Evolutionary conservation across 2,113 vertebrate species (phyloP), one percentile per base, ranked within the genome.

Genomic region (Heterocephalus glaber): DNA sequence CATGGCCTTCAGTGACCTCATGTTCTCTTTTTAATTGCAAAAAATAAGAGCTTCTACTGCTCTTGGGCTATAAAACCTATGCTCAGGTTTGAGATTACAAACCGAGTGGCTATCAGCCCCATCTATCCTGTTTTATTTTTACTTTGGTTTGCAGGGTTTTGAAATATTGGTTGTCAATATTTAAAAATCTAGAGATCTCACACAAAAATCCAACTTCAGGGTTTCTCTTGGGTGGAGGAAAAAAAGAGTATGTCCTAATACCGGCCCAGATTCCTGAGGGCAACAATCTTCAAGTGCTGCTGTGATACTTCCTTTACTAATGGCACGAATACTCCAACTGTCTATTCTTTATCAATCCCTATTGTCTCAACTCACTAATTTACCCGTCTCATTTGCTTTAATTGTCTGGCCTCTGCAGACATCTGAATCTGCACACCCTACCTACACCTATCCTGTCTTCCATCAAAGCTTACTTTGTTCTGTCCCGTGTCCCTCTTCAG

Each of bases 281-380:
- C 26, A 90, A 70, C 52, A 58, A 81, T 70, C 12, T 83, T 86
- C 61, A 47, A 49, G 38, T 24, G 52, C 38, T 11, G 49, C 66
- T 82, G 83, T 91, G 92, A 80, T 93, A 88, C 44, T 93, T 65
- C 60, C 61, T 95, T 89, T 74, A 95, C 66, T 90, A 77, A 76
- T 10, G 30, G 85, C 82, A 82, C 0, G 49, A 49, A 54, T 44
- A 65, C 66, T 90, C 28, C 41, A 35, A 47, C 79, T 93, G 74
- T 72, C 58, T 63, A 58, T 92, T 72, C 22, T 52, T 44, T 66
- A 38, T 74, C 47, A 84, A 47, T 86, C 49, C 49, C 49, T 81
- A 90, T 81, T 86, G 95, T 93, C 58, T 95, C 76, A 60, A 26
- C 60, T 52, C 63, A 83, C 66, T 79, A 16, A 52, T 52, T 54